Evolutionary conservation across 2,113 vertebrate genomes (phyloP).

Genomic region (Hippocampus comes): DNA sequence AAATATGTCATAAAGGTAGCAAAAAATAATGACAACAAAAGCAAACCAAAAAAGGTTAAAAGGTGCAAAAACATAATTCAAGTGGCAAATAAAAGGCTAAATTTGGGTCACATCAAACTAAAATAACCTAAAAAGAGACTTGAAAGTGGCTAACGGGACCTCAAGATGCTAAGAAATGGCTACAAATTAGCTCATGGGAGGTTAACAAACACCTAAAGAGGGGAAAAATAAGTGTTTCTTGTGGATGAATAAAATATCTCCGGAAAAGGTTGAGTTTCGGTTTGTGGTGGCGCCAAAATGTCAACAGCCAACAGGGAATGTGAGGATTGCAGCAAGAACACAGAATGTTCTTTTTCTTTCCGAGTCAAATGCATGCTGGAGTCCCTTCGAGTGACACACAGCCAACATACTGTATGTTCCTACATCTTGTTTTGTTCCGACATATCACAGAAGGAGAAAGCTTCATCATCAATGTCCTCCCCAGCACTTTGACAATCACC

Average conservation of each 20-base stretch:
- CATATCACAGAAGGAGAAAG: not conserved
- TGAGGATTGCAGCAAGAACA: constrained; percentile 4
- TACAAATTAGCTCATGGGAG: too few relatives aligned
- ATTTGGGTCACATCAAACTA: not conserved
- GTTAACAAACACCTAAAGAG: too few relatives aligned
- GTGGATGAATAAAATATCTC: not conserved
- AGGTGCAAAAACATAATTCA: too few relatives aligned
- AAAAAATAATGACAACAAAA: not conserved
- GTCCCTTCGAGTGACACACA: not conserved
- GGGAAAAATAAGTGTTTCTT: not conserved
- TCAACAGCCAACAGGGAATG: constrained; percentile 52
- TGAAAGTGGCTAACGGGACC: too few relatives aligned
- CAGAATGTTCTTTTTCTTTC: constrained; percentile 5
- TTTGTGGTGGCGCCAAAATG: constrained; percentile 27
- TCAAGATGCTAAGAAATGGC: too few relatives aligned
- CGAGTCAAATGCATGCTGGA: not conserved
- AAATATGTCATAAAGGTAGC: not conserved
- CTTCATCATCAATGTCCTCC: not conserved
- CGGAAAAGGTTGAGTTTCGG: not conserved
- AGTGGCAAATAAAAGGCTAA: too few relatives aligned
- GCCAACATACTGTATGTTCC: not conserved
- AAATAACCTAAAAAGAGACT: not conserved
- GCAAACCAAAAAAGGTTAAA: too few relatives aligned
- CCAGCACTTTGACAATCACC: constrained; percentile 49
- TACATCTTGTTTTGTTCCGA: not conserved